These are phyloP conservation scores for Elephantulus edwardii DNA, from an alignment of 2,113 vertebrate genomes.

Conservation along the genomic window DNA sequence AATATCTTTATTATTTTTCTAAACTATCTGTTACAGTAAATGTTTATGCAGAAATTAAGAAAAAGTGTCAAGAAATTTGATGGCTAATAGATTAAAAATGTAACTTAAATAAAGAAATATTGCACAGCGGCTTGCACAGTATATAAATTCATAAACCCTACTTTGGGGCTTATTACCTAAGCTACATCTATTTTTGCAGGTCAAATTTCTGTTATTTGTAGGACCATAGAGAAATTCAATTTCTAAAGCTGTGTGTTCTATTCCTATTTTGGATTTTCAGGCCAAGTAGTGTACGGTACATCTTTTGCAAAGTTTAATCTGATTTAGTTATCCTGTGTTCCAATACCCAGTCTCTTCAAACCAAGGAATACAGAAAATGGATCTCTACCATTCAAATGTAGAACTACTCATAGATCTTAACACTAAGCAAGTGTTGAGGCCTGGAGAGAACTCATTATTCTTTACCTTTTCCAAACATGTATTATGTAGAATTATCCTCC, in stretches of 20 bases:
- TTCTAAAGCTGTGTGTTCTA: constrained; percentile 26
- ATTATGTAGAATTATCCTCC: not conserved
- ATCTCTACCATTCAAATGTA: constrained; percentile 11
- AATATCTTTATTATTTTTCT: not conserved
- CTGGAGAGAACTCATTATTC: not conserved
- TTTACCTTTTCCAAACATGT: not conserved
- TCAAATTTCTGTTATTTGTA: constrained; percentile 43
- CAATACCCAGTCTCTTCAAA: not conserved
- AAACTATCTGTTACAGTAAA: not conserved
- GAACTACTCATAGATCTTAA: not conserved
- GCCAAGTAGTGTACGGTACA: not conserved
- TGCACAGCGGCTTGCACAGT: not conserved
- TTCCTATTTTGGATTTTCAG: constrained; percentile 26
- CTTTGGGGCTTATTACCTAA: not conserved
- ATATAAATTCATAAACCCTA: not conserved
- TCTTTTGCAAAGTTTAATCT: constrained; percentile 36
- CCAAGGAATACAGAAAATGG: not conserved
- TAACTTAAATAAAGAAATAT: constrained; percentile 5
- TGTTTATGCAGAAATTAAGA: not conserved
- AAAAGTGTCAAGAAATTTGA: not conserved
- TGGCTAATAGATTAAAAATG: not conserved
- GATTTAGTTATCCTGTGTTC: constrained; percentile 25
- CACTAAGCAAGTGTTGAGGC: not conserved
- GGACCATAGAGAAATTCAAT: constrained; percentile 10
- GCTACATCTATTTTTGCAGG: constrained; percentile 33